Evolutionary conservation across 2,797 vertebrate species (phyloP).

Genomic region (Sebastes minor): DNA sequence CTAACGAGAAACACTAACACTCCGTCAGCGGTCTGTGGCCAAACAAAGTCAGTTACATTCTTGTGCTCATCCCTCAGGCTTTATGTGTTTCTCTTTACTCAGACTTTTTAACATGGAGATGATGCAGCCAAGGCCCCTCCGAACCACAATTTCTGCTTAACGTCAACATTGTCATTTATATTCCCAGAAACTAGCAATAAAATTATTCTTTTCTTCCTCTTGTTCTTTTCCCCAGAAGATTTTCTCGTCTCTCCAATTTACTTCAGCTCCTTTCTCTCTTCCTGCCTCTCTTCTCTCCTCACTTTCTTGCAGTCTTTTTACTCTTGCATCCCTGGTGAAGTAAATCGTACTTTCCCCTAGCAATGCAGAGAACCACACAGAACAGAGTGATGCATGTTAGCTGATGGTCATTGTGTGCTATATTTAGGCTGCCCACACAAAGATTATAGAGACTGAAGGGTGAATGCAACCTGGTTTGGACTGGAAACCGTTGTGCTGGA

Average conservation of each 20-base stretch:
- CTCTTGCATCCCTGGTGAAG: not conserved
- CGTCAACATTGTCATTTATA: not conserved
- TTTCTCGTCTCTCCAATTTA: not conserved
- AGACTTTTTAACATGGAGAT: not conserved
- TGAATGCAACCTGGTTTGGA: not conserved
- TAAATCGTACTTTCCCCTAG: not conserved
- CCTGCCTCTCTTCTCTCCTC: not conserved
- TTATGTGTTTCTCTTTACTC: slow-evolving; percentile 10
- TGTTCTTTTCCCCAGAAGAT: not conserved
- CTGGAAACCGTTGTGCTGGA: not conserved
- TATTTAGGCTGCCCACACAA: not conserved
- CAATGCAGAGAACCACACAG: not conserved
- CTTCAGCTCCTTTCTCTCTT: not conserved
- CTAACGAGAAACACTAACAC: slow-evolving; percentile 30
- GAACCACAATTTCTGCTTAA: not conserved
- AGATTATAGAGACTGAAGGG: not conserved
- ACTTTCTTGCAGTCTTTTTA: not conserved
- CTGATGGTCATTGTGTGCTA: not conserved
- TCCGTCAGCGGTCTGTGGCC: slow-evolving; percentile 11
- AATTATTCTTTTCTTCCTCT: not conserved
- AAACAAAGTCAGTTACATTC: slow-evolving; percentile 9
- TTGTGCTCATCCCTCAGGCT: slow-evolving; percentile 12
- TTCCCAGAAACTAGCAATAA: not conserved
- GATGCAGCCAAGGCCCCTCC: not conserved
- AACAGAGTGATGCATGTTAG: not conserved